Evolutionary conservation across 1,140 invertebrate species (phyloP).

Genomic region (Maniola jurtina): DNA sequence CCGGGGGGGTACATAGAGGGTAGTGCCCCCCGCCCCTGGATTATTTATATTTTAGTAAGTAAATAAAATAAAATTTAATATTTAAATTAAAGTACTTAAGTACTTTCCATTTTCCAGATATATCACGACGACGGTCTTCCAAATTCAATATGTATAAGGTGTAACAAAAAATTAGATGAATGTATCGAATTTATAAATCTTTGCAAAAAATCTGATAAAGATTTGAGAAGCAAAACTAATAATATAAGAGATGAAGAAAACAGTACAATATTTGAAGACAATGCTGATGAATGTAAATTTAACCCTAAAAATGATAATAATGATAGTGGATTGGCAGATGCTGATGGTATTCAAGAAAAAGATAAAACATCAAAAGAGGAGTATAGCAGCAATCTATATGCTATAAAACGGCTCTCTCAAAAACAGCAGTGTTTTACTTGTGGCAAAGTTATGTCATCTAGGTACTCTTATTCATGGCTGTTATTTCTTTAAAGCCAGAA

Average conservation of each 20-base stretch:
- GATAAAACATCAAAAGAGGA: constrained; percentile 12
- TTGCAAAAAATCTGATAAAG: constrained; percentile 61
- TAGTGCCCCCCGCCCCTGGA: no score
- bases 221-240: constrained; percentile 35
- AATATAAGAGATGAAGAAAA: constrained; percentile 11
- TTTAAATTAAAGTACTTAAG: no score
- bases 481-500: background rate
- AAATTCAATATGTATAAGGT: constrained; percentile 55
- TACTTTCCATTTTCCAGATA: constrained; percentile 60
- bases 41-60: no score
- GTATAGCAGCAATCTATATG: constrained; percentile 22
- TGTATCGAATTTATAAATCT: constrained; percentile 64
- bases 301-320: background rate
- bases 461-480: constrained; percentile 36
- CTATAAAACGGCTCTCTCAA: constrained; percentile 36
- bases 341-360: background rate
- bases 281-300: background rate
- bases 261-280: constrained; percentile 1
- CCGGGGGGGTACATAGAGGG: no score
- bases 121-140: constrained; percentile 63
- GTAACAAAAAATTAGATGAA: constrained; percentile 50
- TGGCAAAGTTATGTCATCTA: constrained; percentile 76
- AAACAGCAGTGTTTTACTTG: constrained; percentile 73
- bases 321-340: background rate
- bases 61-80: no score